These are phyloP conservation scores for Dasyprocta punctata DNA, from an alignment of 2,113 vertebrate species.

Conservation along the genomic window DNA sequence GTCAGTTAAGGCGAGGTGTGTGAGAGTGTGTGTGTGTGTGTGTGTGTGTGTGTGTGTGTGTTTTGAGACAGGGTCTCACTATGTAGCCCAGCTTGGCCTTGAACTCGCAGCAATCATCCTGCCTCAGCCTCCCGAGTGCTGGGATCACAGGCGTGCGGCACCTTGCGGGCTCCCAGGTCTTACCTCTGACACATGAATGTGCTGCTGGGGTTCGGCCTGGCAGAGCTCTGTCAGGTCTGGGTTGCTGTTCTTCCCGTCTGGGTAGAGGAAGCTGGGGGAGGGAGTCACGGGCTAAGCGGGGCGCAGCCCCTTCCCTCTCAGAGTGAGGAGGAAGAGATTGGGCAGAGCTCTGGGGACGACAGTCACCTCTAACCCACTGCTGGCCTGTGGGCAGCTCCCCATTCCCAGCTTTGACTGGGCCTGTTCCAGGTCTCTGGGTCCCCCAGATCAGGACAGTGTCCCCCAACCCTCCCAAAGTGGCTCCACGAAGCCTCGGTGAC, in stretches of 20 bases:
- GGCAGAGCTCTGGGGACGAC: neutral
- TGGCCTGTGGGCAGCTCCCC: neutral
- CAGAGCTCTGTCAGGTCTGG: constrained; percentile 87
- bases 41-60: no score
- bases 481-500: neutral
- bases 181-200: constrained; percentile 89
- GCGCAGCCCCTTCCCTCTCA: neutral
- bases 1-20: neutral
- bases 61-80: neutral
- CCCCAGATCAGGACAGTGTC: neutral
- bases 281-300: fast-evolving
- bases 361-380: neutral
- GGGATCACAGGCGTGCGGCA: neutral
- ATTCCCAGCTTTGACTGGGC: neutral
- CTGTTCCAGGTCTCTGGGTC: neutral
- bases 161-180: neutral
- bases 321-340: no score
- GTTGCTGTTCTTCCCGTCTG: constrained; percentile 89
- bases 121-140: neutral
- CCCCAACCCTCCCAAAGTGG: neutral
- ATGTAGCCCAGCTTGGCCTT: neutral
- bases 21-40: no score
- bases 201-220: constrained; percentile 72
- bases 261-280: constrained; percentile 89
- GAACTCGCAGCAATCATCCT: neutral